Conservation (phyloP, 2,888 invertebrate genomes). For the Oscheius onirici region DNA sequence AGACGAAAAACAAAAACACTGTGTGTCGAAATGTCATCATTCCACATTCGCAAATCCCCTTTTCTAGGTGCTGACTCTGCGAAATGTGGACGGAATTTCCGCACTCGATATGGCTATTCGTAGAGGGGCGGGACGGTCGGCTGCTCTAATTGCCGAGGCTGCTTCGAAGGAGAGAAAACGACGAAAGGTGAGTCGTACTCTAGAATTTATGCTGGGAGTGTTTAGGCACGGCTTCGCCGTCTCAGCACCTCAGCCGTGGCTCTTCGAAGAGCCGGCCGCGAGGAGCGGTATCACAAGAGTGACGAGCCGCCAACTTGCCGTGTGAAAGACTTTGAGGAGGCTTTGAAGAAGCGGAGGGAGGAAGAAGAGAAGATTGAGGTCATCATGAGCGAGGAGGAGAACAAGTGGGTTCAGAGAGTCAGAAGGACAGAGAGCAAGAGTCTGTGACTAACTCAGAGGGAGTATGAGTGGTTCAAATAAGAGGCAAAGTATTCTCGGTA, state of each 20-base stretch:
- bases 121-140: conserved; percentile 41
- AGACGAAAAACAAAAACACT: background rate
- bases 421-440: background rate
- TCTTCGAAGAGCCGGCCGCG: background rate
- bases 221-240: conserved; percentile 7
- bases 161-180: conserved; percentile 15
- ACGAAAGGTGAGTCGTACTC: background rate
- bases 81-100: conserved; percentile 43
- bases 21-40: background rate
- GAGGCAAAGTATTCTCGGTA: too few species aligned
- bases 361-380: background rate
- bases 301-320: conserved; percentile 10
- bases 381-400: background rate
- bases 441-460: background rate
- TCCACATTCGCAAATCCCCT: background rate
- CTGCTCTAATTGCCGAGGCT: conserved; percentile 40
- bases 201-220: background rate
- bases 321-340: background rate
- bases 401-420: conserved; percentile 1
- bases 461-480: too few species aligned
- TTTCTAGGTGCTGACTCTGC: conserved; percentile 46
- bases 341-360: background rate
- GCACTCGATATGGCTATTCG: conserved; percentile 49
- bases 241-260: conserved; percentile 18
- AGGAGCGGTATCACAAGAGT: conserved; percentile 1